These are phyloP conservation scores for Equus przewalskii DNA, from an alignment of 2,113 vertebrate genomes.

Conservation along the genomic window DNA sequence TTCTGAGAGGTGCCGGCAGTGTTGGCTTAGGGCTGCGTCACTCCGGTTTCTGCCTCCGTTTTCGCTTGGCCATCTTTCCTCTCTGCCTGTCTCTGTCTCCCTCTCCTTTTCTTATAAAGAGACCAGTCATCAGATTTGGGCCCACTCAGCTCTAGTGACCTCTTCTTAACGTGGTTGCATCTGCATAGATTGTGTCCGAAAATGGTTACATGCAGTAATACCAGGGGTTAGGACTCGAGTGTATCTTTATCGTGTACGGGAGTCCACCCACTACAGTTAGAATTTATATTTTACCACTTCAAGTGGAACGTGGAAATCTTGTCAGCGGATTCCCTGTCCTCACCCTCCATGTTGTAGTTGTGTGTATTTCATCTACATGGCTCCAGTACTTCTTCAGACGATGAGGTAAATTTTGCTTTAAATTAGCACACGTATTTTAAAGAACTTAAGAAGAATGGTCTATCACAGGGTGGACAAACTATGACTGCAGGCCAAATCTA, in stretches of 20 bases:
- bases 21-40: background rate
- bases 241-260: background rate
- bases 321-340: background rate
- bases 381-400: background rate
- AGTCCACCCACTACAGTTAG: background rate
- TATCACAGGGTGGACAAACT: background rate
- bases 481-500: background rate
- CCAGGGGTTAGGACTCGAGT: background rate
- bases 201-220: background rate
- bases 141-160: background rate
- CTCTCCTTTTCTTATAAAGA: background rate
- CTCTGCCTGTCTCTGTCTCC: background rate
- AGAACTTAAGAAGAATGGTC: slow-evolving; percentile 14
- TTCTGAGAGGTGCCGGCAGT: background rate
- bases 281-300: background rate
- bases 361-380: background rate
- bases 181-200: background rate
- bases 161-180: background rate
- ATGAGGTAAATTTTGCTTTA: background rate
- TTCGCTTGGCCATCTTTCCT: background rate
- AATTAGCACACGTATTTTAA: background rate
- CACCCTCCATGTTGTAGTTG: background rate
- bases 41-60: background rate
- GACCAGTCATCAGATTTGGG: background rate
- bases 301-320: background rate